Base-by-base conservation (phyloP, 2,888 invertebrate genomes). In the Patella depressa region DNA sequence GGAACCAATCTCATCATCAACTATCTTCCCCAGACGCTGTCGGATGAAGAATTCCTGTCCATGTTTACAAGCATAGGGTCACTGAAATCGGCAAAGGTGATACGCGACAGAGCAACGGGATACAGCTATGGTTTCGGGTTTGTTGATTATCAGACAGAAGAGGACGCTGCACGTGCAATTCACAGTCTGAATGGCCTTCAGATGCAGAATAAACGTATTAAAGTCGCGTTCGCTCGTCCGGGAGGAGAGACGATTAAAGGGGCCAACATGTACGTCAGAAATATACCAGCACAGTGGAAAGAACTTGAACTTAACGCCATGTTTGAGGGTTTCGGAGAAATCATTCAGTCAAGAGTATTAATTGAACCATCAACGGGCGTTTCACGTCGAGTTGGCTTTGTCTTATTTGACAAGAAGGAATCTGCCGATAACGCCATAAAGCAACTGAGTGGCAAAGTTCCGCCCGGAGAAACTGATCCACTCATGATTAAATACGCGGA, bases 111-210 rank as follows among this genome's bases (percentile, higher is more conserved):
- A 75, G 81, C 85, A 94, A 97, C 97, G 92, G 97, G 97, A 73
- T 98, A 98, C 93, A 97, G 97, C 92, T 98, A 96, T 92, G 98
- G 98, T 70, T 98, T 97, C 92, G 98, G 97, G 69, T 98, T 98
- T 92, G 97, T 98, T 72, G 97, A 98, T 92, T 98, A 96, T 92
- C 94, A 95, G 76, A 94, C 95, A 79, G 95, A 96, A 82, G 95
- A 95, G 89, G 96, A 97, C 92, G 97, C 98, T 59, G 92, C 94
- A 77, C 94, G 95, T 85, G 98, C 98, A 73, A 97, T 98, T 83
- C 94, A 95, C 87, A 95, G 95, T 71, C 93, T 97, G 88, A 97
- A 98, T 92, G 97, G 97, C 55, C 94, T 95, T 84, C 95, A 95
- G 92, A 94, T 97, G 86, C 96, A 97, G 91, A 96, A 97, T 92